Evolutionary conservation across 2,797 vertebrate species (phyloP), one percentile per base, ranked within the genome.

Genomic region (Acipenser ruthenus): DNA sequence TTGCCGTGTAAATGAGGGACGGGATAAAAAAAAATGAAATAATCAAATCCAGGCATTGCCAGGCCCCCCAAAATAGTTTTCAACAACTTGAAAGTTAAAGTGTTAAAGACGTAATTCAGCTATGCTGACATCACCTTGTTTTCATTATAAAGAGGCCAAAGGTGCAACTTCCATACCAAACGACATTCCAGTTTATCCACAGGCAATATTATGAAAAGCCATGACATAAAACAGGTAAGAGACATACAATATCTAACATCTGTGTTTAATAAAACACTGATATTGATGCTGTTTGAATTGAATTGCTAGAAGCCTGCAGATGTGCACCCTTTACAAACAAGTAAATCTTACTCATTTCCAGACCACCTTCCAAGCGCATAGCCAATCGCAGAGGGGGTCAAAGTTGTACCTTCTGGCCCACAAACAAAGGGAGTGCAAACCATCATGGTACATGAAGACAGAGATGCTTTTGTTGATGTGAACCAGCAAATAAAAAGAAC

Each of bases 181-280:
- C 62, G 67, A 68, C 66, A 47, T 70, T 67, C 15, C 60, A 37
- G 15, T 65, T 60, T 65, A 64, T 60, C 61, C 49, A 55, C 67
- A 53, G 64, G 69, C 60, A 55, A 59, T 56, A 62, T 67, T 69
- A 60, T 55, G 23, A 37, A 52, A 62, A 52, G 53, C 55, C 67
- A 55, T 13, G 60, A 65, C 68, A 63, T 65, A 62, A 55, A 70
- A 60, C 72, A 58, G 13, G 55, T 72, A 73, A 73, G 9, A 58
- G 13, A 50, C 64, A 69, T 61, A 66, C 70, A 62, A 67, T 66
- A 37, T 60, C 62, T 56, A 68, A 72, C 76, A 78, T 75, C 76
- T 78, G 76, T 68, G 60, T 78, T 69, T 68, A 71, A 74, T 74
- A 71, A 71, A 55, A 37, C 3, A 37, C 37, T 37, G 37, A 37